Evolutionary conservation across 1,140 invertebrate genomes (phyloP), one percentile per base, ranked within the genome.

Genomic region (Zaprionus kolodkinae): DNA sequence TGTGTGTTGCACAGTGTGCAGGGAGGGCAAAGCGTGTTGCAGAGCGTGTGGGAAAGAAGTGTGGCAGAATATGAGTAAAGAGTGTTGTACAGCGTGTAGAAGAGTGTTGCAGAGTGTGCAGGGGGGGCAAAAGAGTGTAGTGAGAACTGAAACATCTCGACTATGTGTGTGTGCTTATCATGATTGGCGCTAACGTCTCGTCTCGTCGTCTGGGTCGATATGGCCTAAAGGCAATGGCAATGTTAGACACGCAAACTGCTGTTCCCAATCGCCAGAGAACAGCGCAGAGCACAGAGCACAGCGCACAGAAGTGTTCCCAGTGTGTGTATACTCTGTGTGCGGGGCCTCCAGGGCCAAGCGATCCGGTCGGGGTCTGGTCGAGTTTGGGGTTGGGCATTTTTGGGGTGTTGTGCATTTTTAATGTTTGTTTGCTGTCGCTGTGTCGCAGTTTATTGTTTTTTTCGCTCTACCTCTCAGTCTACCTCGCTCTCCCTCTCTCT

Each of bases 361-460:
- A 40, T 12, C 38, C 52, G 50, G 57, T 72, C 57, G 21, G 50
- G 21, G 50, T 56, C 72, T 54, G 55, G 45, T 35, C 55, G 30
- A 35, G 33, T 7, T 40, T 38, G n/a, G 38, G 38, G 38, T 40
- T 40, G 38, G n/a, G 13, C 13, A n/a, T 15, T 45, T 45, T 45
- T 45, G 40, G 62, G 69, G 68, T 69, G 78, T 63, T 63, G 72
- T 63, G 71, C 60, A 73, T 82, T 76, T 82, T 82, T 68, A 69
- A 84, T 82, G 79, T 78, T 87, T 86, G 79, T 88, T 86, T 86
- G 76, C 73, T 59, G 72, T 83, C 81, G 77, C 77, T 79, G 64
- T 84, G 81, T 84, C 80, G 69, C 66, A 74, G 72, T 70, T 50
- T 74, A 74, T 74, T 69, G 52, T 74, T 63, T 74, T 73, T 65